Percentiles rank a stretch among this genome's conserved stretches.
Evolutionary conservation across 1,140 invertebrate species (phyloP).

Genomic region (Macrobrachium nipponense): DNA sequence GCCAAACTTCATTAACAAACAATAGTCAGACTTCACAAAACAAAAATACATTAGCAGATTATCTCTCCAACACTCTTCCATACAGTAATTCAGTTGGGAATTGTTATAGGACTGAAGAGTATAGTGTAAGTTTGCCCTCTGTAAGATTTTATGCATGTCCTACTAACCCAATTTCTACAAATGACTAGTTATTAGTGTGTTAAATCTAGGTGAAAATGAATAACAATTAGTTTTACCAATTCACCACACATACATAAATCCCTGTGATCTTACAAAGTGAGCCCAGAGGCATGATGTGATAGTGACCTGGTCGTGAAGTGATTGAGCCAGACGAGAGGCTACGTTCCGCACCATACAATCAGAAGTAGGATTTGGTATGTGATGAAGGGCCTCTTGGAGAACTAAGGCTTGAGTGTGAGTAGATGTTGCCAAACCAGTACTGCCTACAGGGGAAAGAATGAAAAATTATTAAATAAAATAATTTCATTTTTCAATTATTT

Average conservation of each 20-base stretch:
- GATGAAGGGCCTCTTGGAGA: conserved; percentile 80
- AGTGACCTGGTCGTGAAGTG: conserved; percentile 73
- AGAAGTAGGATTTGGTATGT: conserved; percentile 78
- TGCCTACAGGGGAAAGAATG: neutral
- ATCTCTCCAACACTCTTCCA: too few species aligned
- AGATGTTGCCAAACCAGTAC: conserved; percentile 66
- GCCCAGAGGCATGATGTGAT: conserved; percentile 57
- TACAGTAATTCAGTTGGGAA: too few species aligned
- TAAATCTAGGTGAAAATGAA: neutral
- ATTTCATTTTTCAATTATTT: neutral
- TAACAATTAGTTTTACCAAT: neutral
- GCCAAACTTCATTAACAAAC: too few species aligned
- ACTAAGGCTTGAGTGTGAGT: conserved; percentile 73
- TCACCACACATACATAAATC: conserved; percentile 37
- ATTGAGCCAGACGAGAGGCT: conserved; percentile 80
- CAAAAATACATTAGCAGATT: too few species aligned
- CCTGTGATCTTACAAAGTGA: conserved; percentile 61
- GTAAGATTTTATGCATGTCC: too few species aligned
- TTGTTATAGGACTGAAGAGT: too few species aligned
- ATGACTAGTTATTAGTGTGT: neutral
- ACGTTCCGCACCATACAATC: conserved; percentile 80
- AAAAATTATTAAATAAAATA: neutral
- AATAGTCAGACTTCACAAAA: too few species aligned
- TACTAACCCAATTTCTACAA: too few species aligned
- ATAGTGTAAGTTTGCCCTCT: too few species aligned